These are phyloP conservation scores for Amiota minor DNA, from an alignment of 2,888 invertebrate species.

Conservation along the genomic window DNA sequence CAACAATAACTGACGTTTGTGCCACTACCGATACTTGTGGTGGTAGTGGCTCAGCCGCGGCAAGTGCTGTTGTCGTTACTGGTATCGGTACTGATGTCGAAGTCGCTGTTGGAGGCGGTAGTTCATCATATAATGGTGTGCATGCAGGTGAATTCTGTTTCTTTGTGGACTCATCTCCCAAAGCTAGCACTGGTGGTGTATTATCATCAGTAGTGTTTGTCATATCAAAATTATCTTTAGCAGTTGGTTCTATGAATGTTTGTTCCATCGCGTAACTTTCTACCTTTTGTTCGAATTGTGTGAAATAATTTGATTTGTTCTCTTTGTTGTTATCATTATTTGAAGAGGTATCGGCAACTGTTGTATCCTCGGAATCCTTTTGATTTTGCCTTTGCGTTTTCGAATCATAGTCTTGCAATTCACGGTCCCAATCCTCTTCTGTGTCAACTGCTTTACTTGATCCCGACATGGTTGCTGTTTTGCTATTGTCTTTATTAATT, in stretches of 20 bases:
- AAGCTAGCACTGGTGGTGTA: constrained; percentile 25
- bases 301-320: constrained; percentile 11
- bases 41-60: constrained; percentile 35
- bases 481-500: constrained; percentile 10
- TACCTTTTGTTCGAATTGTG: constrained; percentile 30
- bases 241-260: constrained; percentile 41
- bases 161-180: constrained; percentile 42
- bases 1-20: constrained; percentile 19
- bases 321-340: not conserved
- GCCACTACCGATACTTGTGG: constrained; percentile 25
- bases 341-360: constrained; percentile 38
- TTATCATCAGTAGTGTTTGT: constrained; percentile 33
- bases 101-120: constrained; percentile 52
- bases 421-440: constrained; percentile 72
- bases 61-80: not conserved
- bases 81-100: constrained; percentile 25
- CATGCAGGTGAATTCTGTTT: constrained; percentile 51
- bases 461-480: not conserved
- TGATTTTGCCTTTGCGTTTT: constrained; percentile 47
- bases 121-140: constrained; percentile 68
- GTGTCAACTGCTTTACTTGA: constrained; percentile 57
- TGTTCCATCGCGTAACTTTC: constrained; percentile 21
- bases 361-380: constrained; percentile 27
- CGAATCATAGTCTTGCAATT: constrained; percentile 68
- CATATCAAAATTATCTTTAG: constrained; percentile 19